phyloP scores from a whole-genome alignment of 2,113 vertebrate species.

The Saguinus midas region DNA sequence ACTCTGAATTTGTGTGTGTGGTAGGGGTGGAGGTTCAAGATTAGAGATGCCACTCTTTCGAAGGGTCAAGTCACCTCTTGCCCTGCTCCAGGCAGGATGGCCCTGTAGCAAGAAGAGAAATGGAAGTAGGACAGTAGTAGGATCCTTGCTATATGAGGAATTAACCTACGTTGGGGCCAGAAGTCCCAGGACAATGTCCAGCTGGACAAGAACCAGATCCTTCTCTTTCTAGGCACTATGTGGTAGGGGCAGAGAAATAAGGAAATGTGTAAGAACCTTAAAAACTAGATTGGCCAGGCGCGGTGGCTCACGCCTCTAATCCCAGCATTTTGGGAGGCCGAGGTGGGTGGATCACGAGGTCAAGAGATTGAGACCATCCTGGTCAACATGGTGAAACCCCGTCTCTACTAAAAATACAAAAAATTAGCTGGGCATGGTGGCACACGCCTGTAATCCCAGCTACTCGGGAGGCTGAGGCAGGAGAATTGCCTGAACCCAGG shows the following conservation, averaged over 20 bases:
- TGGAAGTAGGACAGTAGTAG: neutral
- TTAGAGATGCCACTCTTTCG: conserved; percentile 13
- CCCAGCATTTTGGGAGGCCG: no score
- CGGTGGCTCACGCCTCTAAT: no score
- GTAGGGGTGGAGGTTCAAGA: neutral
- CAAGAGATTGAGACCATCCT: no score
- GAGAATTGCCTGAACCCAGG: no score
- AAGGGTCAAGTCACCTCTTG: neutral
- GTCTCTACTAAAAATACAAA: no score
- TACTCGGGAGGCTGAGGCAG: no score
- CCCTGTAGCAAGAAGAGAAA: neutral
- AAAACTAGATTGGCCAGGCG: rapidly evolving
- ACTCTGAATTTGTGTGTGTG: neutral
- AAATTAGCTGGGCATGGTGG: no score
- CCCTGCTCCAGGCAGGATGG: neutral
- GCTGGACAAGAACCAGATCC: neutral
- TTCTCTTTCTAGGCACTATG: neutral
- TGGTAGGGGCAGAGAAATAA: neutral
- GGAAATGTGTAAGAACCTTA: neutral
- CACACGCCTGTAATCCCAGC: no score
- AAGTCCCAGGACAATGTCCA: neutral
- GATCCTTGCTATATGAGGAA: neutral
- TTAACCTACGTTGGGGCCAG: neutral
- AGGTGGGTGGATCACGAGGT: no score
- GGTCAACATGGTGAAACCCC: no score